Conservation (phyloP, 2,888 invertebrate genomes). For the Fragum sueziense region DNA sequence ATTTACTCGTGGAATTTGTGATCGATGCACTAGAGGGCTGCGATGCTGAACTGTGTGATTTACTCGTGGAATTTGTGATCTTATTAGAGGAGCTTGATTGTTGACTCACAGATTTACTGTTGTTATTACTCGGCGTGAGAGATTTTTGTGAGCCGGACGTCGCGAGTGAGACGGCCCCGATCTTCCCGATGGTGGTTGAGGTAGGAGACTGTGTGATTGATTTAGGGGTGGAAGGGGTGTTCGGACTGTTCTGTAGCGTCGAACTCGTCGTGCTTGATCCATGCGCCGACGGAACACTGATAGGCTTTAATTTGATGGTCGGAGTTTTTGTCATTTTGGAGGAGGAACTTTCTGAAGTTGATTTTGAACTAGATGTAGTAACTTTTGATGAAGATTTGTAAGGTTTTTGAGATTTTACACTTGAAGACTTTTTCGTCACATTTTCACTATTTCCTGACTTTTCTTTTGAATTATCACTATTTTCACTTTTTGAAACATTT, state of each 20-base stretch:
- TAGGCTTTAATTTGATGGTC: conserved; percentile 84
- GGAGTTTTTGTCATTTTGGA: conserved; percentile 72
- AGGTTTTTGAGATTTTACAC: conserved; percentile 61
- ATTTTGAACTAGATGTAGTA: conserved; percentile 43
- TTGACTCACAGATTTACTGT: conserved; percentile 22
- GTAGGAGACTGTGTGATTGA: conserved; percentile 64
- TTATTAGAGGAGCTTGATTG: conserved; percentile 15
- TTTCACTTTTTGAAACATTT: conserved; percentile 34
- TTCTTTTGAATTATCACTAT: conserved; percentile 22
- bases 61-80: not conserved
- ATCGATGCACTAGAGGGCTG: no score
- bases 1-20: not conserved
- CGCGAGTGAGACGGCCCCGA: conserved; percentile 65
- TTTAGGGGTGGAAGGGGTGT: conserved; percentile 56
- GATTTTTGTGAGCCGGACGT: conserved; percentile 64
- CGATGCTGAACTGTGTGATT: not conserved
- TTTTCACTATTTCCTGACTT: conserved; percentile 20
- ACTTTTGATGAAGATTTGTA: conserved; percentile 56
- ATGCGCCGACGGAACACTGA: conserved; percentile 86
- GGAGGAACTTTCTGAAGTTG: conserved; percentile 47
- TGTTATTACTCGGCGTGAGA: conserved; percentile 31
- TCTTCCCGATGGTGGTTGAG: conserved; percentile 65
- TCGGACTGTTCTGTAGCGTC: conserved; percentile 35
- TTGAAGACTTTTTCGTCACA: conserved; percentile 45
- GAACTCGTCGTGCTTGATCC: conserved; percentile 48